phyloP scores from a whole-genome alignment of 2,888 invertebrate genomes.

The Mesorhabditis spiculigera region DNA sequence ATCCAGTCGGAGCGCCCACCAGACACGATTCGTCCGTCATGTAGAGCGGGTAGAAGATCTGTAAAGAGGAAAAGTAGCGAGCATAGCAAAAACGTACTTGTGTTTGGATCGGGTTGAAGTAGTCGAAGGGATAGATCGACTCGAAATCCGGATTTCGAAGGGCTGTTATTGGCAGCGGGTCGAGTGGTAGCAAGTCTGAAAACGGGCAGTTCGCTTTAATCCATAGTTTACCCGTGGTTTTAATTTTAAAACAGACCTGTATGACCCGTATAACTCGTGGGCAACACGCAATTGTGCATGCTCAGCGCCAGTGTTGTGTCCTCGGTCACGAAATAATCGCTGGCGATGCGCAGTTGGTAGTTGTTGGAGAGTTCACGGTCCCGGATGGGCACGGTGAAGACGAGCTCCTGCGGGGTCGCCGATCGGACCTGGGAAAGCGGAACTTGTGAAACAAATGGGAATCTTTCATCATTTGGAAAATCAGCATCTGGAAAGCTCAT shows the following conservation, averaged over 20 bases:
- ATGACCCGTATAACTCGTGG: slow-evolving; percentile 84
- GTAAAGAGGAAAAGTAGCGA: slow-evolving; percentile 63
- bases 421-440: slow-evolving; percentile 67
- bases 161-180: slow-evolving; percentile 81
- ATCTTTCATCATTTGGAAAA: background rate
- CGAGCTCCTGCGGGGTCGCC: slow-evolving; percentile 76
- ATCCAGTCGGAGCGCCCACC: slow-evolving; percentile 90
- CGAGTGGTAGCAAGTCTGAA: slow-evolving; percentile 79
- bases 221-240: background rate
- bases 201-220: background rate
- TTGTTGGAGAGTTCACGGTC: slow-evolving; percentile 83
- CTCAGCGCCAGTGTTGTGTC: slow-evolving; percentile 64
- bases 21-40: slow-evolving; percentile 88
- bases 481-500: background rate
- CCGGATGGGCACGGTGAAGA: slow-evolving; percentile 89
- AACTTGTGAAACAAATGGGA: background rate
- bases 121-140: slow-evolving; percentile 80
- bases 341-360: slow-evolving; percentile 68
- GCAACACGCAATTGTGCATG: slow-evolving; percentile 83
- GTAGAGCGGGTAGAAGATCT: slow-evolving; percentile 92
- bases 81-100: slow-evolving; percentile 27
- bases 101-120: slow-evolving; percentile 85
- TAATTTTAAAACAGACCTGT: slow-evolving; percentile 68
- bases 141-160: slow-evolving; percentile 76
- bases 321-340: slow-evolving; percentile 70